These are phyloP conservation scores for Lathamus discolor DNA, from an alignment of 2,113 vertebrate species.

Conservation along the genomic window DNA sequence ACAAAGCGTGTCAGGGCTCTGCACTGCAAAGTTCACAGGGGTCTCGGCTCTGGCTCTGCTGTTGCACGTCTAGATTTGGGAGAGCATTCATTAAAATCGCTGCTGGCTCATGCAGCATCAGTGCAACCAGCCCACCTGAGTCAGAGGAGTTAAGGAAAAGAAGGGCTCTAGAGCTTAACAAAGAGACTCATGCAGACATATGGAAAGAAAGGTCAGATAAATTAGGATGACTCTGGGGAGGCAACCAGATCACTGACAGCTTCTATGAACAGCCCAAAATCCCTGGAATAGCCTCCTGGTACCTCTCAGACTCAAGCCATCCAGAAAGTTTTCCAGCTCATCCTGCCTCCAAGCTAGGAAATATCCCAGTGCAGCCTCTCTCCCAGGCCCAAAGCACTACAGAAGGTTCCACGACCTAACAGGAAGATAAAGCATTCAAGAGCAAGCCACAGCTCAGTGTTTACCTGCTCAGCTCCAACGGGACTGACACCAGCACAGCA, in stretches of 20 bases:
- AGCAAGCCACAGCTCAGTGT: neutral
- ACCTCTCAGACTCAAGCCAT: neutral
- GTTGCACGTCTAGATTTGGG: neutral
- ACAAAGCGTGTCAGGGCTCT: neutral
- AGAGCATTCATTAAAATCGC: neutral
- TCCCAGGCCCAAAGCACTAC: neutral
- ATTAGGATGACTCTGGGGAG: neutral
- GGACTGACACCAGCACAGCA: conserved; percentile 14
- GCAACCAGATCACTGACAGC: neutral
- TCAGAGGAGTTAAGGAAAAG: neutral
- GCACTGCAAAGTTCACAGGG: neutral
- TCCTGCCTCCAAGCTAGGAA: neutral
- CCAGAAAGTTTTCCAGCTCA: neutral
- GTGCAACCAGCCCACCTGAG: neutral
- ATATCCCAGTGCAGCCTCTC: neutral
- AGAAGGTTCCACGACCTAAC: neutral
- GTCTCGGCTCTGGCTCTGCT: neutral
- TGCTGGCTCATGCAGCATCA: neutral
- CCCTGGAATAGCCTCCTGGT: neutral
- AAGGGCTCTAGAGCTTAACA: neutral
- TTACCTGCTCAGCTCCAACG: conserved; percentile 23
- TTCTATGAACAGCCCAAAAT: neutral
- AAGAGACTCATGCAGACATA: neutral
- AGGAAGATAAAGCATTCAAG: neutral
- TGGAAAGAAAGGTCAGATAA: neutral